Evolutionary conservation across 2,113 vertebrate genomes (phyloP), one percentile per base, ranked within the genome.

Genomic region (Polyodon spathula): DNA sequence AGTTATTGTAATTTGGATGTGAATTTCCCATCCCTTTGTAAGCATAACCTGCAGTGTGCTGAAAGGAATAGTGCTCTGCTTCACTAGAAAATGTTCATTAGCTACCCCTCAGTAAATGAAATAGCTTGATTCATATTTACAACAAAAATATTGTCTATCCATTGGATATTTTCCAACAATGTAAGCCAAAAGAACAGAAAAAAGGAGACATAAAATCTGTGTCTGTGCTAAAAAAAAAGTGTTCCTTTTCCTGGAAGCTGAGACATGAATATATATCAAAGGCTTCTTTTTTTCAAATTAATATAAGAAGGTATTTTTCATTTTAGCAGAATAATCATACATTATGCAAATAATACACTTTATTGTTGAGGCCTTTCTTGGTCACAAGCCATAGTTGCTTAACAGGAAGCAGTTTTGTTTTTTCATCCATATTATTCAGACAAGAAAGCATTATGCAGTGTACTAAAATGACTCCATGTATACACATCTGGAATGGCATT

Each of bases 291-390:
- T 27, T 27, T 3, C 27, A 27, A 27, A 27, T 27, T 1, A 27
- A 27, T 27, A 27, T 27, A 27, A 27, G 27, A 27, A 27, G 27
- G 27, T 27, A 27, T 27, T 27, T 27, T 27, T 3, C 27, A 27
- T 27, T 27, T 76, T 76, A 81, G 84, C 83, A 76, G 77, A 81
- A 74, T 81, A 70, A 62, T 59, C 78, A 78, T 66, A 73, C 84
- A 86, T 86, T 82, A 76, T 80, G 85, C 78, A 80, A 84, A 85
- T 79, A 84, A 87, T 84, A 87, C 84, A 82, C 84, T 87, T 80
- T 85, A 85, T 80, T 68, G 73, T 73, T 73, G 77, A 78, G 80
- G 71, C 76, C 79, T 83, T 84, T 76, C 72, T 68, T 68, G 73
- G 77, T 75, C 27, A 27, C 27, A 27, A 27, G 27, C 27, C 27